A percentile compares a stretch with the other conserved stretches of the same genome.
Conservation (phyloP, 2,888 invertebrate genomes). For the Oligia latruncula region DNA sequence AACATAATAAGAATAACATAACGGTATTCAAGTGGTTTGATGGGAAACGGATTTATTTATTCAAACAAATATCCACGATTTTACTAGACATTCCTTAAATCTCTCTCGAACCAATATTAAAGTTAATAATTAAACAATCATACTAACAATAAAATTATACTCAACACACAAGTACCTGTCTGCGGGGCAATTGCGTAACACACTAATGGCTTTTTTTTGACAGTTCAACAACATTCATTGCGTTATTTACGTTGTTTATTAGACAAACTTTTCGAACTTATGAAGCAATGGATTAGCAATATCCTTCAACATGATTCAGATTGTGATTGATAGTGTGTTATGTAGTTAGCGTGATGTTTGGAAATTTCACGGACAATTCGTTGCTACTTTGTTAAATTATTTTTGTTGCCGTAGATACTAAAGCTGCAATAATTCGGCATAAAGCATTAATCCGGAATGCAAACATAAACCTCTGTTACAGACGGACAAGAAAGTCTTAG, state of each 20-base stretch:
- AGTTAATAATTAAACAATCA: not conserved
- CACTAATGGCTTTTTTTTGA: not conserved
- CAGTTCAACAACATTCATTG: not conserved
- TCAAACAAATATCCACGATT: constrained; percentile 40
- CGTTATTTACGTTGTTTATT: not conserved
- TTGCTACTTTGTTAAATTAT: not conserved
- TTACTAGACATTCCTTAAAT: constrained; percentile 39
- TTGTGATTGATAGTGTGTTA: not conserved
- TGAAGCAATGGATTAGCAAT: not conserved
- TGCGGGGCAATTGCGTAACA: not conserved
- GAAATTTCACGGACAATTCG: not conserved
- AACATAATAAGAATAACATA: constrained; percentile 42
- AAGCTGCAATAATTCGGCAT: too few species aligned
- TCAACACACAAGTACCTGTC: not conserved
- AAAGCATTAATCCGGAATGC: too few species aligned
- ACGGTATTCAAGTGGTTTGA: constrained; percentile 53
- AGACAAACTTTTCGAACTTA: not conserved
- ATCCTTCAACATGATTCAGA: not conserved
- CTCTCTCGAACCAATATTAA: constrained; percentile 13
- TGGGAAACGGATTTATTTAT: constrained; percentile 48
- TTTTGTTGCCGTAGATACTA: not conserved
- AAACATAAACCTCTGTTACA: not conserved
- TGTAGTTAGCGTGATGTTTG: not conserved
- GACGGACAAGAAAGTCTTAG: not conserved
- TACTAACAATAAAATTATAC: not conserved